A percentile compares a stretch with the other conserved stretches of the same genome.
Conservation (phyloP, 2,113 vertebrate species). For the Aphyosemion australe region DNA sequence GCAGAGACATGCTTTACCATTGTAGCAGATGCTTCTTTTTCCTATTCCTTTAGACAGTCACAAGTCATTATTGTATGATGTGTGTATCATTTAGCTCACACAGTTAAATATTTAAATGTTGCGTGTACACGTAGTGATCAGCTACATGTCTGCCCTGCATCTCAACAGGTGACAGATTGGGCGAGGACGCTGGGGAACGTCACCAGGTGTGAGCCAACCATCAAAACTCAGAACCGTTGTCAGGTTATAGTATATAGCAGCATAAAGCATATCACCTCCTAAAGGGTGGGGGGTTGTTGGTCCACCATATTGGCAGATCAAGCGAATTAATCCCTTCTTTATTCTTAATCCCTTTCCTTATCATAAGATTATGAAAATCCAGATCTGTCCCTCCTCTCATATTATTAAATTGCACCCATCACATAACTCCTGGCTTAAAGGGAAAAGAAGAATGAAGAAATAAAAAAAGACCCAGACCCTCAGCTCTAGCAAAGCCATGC, state of each 20-base stretch:
- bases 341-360: conserved; percentile 82
- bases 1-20: too few relatives aligned
- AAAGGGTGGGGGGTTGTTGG: conserved; percentile 71
- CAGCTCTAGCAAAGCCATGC: conserved; percentile 44
- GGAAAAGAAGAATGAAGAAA: conserved; percentile 67
- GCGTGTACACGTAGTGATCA: background rate
- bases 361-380: conserved; percentile 84
- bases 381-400: conserved; percentile 79
- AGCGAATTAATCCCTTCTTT: conserved; percentile 86
- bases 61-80: conserved; percentile 21
- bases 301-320: conserved; percentile 83
- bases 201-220: conserved; percentile 23
- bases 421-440: conserved; percentile 78
- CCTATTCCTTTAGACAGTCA: too few relatives aligned
- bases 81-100: background rate
- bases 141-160: background rate
- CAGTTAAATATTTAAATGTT: conserved; percentile 2
- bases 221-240: conserved; percentile 51
- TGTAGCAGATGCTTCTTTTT: too few relatives aligned
- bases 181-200: background rate
- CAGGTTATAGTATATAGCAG: conserved; percentile 67
- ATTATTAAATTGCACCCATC: conserved; percentile 83
- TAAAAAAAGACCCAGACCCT: conserved; percentile 41
- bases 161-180: conserved; percentile 21
- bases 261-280: conserved; percentile 75